These are phyloP conservation scores for Chiridota heheva DNA, from an alignment of 35 echinoderm and acorn worm species.

Conservation along the genomic window DNA sequence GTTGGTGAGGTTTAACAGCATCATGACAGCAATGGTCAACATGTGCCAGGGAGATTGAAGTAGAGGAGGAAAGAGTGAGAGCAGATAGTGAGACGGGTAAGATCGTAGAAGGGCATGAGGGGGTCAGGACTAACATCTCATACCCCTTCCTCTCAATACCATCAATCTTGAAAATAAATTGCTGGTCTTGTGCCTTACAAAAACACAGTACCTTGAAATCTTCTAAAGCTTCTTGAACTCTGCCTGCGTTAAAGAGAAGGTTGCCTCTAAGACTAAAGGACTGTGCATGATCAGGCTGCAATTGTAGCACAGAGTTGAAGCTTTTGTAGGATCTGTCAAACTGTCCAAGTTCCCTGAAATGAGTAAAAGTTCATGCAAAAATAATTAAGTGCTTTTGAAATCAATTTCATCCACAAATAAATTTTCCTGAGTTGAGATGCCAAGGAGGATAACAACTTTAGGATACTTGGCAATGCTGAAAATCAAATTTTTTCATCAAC, in stretches of 20 bases:
- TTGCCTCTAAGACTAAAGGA: slow-evolving; percentile 16
- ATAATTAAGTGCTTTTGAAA: neutral
- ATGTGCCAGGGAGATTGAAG: no score
- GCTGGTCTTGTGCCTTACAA: neutral
- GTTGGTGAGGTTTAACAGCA: no score
- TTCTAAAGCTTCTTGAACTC: neutral
- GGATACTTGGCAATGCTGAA: neutral
- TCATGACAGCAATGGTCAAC: no score
- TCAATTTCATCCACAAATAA: neutral
- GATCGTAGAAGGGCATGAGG: neutral
- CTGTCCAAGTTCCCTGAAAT: slow-evolving; percentile 21
- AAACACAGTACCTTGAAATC: slow-evolving; percentile 29
- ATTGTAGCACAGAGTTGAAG: slow-evolving; percentile 14
- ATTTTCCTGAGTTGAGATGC: neutral
- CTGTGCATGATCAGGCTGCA: neutral
- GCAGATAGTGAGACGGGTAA: no score
- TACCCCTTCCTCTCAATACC: neutral
- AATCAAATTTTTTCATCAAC: neutral
- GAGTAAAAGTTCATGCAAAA: neutral
- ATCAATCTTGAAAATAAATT: neutral
- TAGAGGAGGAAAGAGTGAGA: no score
- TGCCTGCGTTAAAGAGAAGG: slow-evolving; percentile 1
- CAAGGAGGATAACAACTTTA: neutral
- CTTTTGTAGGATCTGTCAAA: neutral
- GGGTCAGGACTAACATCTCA: neutral